phyloP scores from a whole-genome alignment of 2,888 invertebrate genomes.

The Oligia strigilis region DNA sequence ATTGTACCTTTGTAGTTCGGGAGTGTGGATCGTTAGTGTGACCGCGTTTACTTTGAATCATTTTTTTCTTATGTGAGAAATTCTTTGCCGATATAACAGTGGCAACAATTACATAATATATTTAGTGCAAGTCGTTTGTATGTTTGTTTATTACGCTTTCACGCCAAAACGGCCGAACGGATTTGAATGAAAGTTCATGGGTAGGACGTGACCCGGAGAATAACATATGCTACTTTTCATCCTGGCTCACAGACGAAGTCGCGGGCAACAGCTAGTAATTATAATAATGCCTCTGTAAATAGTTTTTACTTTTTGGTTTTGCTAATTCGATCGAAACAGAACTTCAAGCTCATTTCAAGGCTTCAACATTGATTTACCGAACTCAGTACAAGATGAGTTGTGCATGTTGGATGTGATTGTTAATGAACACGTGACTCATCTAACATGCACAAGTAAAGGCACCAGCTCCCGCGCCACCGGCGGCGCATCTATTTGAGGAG shows the following conservation, averaged over 20 bases:
- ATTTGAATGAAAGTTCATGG: no score
- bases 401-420: not conserved
- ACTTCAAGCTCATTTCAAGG: not conserved
- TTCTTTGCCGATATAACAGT: not conserved
- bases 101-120: not conserved
- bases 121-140: not conserved
- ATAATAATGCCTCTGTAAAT: not conserved
- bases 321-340: not conserved
- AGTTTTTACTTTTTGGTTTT: not conserved
- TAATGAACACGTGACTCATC: not conserved
- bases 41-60: not conserved
- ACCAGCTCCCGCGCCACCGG: constrained; percentile 67
- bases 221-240: no score
- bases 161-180: no score
- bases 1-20: constrained; percentile 69
- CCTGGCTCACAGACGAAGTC: no score
- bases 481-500: constrained; percentile 80
- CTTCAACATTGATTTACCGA: not conserved
- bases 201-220: no score
- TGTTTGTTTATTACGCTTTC: no score
- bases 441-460: constrained; percentile 3
- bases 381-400: not conserved
- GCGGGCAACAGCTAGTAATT: no score
- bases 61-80: not conserved
- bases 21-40: constrained; percentile 58